A percentile compares a stretch with the other conserved stretches of the same genome.
Evolutionary conservation across 2,888 invertebrate genomes (phyloP).

Genomic region (Orthosia gracilis): DNA sequence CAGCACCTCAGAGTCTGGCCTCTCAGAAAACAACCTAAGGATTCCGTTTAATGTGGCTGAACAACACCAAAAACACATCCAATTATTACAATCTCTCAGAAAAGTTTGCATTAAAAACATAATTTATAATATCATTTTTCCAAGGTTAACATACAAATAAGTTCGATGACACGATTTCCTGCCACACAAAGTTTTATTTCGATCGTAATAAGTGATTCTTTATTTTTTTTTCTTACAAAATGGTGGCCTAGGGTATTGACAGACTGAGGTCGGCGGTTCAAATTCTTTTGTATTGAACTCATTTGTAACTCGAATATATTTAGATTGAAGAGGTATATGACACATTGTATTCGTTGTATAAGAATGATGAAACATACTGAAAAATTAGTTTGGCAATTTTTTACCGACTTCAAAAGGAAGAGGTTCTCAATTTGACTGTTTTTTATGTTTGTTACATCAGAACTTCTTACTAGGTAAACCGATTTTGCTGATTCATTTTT

Average conservation of each 20-base stretch:
- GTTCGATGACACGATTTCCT: slow-evolving; percentile 42
- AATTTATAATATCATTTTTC: neutral
- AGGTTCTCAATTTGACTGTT: too few relatives aligned
- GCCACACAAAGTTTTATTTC: slow-evolving; percentile 17
- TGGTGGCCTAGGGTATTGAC: slow-evolving; percentile 38
- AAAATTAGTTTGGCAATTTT: too few relatives aligned
- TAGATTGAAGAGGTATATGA: slow-evolving; percentile 24
- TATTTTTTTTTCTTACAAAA: slow-evolving; percentile 20
- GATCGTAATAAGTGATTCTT: slow-evolving; percentile 17
- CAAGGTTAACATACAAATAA: slow-evolving; percentile 24
- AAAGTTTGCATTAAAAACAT: neutral
- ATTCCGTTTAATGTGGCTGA: too few relatives aligned
- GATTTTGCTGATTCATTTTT: too few relatives aligned
- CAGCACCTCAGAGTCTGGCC: too few relatives aligned
- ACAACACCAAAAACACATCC: slow-evolving; percentile 1
- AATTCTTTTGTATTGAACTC: slow-evolving; percentile 31
- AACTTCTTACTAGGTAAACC: too few relatives aligned
- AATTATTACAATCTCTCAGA: neutral
- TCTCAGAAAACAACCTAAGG: too few relatives aligned
- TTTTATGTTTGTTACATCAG: too few relatives aligned
- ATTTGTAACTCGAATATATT: slow-evolving; percentile 36
- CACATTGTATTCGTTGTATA: slow-evolving; percentile 18
- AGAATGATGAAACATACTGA: neutral
- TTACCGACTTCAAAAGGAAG: too few relatives aligned
- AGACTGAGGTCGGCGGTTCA: slow-evolving; percentile 40